Percentiles rank a stretch among this genome's conserved stretches.
These are phyloP conservation scores for Oreocharis arfaki DNA, from an alignment of 2,113 vertebrate species.

Conservation along the genomic window DNA sequence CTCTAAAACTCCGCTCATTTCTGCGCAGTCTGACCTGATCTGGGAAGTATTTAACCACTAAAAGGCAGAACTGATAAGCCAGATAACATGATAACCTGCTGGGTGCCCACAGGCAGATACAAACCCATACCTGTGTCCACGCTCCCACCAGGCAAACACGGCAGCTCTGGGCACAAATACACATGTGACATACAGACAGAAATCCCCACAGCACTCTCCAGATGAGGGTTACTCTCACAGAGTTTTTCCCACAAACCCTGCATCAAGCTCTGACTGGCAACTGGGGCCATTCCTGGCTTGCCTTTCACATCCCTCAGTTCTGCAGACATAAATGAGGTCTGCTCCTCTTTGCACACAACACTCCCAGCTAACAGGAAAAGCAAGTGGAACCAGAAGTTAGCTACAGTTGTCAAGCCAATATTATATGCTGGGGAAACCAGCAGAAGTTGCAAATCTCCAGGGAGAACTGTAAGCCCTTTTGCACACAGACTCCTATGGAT, in stretches of 20 bases:
- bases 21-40: background rate
- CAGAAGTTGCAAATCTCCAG: background rate
- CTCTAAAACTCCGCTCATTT: background rate
- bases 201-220: background rate
- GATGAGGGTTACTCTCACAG: background rate
- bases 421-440: conserved; percentile 5
- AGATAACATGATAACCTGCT: background rate
- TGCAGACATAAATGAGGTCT: background rate
- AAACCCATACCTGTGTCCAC: accelerated
- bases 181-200: accelerated
- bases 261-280: background rate
- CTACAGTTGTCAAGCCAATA: conserved; percentile 48
- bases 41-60: background rate
- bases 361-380: background rate
- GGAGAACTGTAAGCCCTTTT: background rate
- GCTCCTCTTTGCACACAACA: background rate
- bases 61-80: background rate
- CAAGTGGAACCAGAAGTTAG: conserved; percentile 53
- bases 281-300: background rate
- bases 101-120: background rate
- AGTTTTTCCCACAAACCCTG: background rate
- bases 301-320: background rate
- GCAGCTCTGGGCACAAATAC: background rate
- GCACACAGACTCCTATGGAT: background rate
- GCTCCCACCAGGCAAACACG: background rate